Base-by-base conservation (phyloP, 2,797 vertebrate species). In the Propithecus perrieri region DNA sequence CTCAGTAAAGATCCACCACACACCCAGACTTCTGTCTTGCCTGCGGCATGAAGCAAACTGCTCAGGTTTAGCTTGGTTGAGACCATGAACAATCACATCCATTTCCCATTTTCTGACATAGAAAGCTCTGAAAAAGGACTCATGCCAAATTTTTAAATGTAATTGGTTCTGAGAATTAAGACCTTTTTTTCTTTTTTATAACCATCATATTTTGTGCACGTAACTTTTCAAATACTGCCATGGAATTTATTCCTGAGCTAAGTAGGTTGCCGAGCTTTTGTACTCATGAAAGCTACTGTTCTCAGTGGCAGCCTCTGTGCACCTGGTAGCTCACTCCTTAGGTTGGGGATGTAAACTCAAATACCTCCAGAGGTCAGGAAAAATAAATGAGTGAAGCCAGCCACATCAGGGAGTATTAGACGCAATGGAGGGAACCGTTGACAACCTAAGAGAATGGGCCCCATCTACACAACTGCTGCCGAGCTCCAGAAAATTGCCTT, bases 41-140 rank as follows among this genome's bases (percentile, higher is more conserved):
- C n/a, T 67, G 30, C 8, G 4, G 38, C n/a, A 26, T 50, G 53
- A 74, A 38, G 26, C 63, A 81, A 80, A 74, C 1, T 28, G 41
- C 14, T 85, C 35, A 18, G 12, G 41, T 57, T n/a, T 72, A 80
- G 7, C 22, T n/a, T 74, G 22, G 28, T 4, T 20, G 35, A 53
- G 41, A 87, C 28, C 10, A 48, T 2, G 12, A 5, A 46, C 46
- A 26, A 59, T 95, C 35, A 43, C 14, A 88, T 14, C 20, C 15
- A 43, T 22, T 41, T 69, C 59, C 69, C 35, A 28, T 48, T 93
- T 84, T 53, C 81, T 61, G 50, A 71, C 48, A 57, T 28, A 74
- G 28, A 76, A 79, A 46, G 43, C 90, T 85, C 87, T 53, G 18
- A 41, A 63, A 59, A 86, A 91, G 18, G 11, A 85, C 13, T 17